phyloP scores from a whole-genome alignment of 2,888 invertebrate species.

The Arctia plantaginis region DNA sequence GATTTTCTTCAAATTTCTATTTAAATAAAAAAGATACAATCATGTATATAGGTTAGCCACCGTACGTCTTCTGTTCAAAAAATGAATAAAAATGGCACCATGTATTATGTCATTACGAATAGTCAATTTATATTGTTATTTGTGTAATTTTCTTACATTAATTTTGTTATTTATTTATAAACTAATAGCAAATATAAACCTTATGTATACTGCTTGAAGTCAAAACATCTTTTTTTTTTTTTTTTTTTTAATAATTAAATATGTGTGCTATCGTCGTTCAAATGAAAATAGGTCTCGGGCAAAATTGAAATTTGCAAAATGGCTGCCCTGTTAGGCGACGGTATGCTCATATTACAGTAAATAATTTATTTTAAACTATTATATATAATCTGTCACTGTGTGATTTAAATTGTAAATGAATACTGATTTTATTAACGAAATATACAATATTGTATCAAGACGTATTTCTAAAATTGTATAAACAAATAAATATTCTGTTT shows the following conservation, averaged over 20 bases:
- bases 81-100: slow-evolving; percentile 2
- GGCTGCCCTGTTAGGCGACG: slow-evolving; percentile 32
- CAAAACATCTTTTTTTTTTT: neutral
- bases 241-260: slow-evolving; percentile 27
- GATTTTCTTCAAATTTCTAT: no score
- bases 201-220: slow-evolving; percentile 3
- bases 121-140: neutral
- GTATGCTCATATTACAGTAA: slow-evolving; percentile 47
- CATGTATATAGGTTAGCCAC: slow-evolving; percentile 38
- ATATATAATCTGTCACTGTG: slow-evolving; percentile 34
- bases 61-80: slow-evolving; percentile 27
- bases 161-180: neutral
- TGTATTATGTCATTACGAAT: slow-evolving; percentile 2
- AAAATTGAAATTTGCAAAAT: slow-evolving; percentile 24
- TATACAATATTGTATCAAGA: neutral
- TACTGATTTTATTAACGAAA: slow-evolving; percentile 27
- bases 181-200: neutral
- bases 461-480: neutral
- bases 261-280: slow-evolving; percentile 42
- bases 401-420: slow-evolving; percentile 25
- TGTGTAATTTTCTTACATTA: neutral
- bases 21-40: neutral
- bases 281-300: slow-evolving; percentile 27
- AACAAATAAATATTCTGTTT: neutral
- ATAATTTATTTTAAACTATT: slow-evolving; percentile 18